A percentile compares a stretch with the other conserved stretches of the same genome.
Conservation (phyloP, 2,113 vertebrate species). For the Brachirus orientalis region DNA sequence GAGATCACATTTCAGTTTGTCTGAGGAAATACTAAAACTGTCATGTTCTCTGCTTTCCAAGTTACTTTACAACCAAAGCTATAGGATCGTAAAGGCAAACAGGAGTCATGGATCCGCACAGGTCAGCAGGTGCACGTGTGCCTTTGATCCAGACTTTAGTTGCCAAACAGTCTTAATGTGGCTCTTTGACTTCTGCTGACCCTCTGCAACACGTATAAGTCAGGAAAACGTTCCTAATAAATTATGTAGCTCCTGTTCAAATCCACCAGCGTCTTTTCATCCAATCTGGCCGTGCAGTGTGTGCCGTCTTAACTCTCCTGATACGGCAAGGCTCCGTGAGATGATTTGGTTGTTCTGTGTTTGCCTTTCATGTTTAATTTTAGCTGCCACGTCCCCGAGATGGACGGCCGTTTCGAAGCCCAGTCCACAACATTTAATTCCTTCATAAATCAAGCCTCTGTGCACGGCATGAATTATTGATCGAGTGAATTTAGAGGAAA, state of each 20-base stretch:
- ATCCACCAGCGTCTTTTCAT: conserved; percentile 12
- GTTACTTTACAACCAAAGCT: conserved; percentile 10
- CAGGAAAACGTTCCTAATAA: conserved; percentile 2
- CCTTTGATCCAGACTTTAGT: conserved; percentile 53
- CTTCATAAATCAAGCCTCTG: conserved; percentile 73
- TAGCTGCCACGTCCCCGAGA: conserved; percentile 52
- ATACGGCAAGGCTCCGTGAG: conserved; percentile 20
- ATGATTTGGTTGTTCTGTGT: conserved; percentile 54
- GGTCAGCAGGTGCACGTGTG: conserved; percentile 56
- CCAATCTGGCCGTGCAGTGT: conserved; percentile 1
- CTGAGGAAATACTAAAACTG: conserved; percentile 26
- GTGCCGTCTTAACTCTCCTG: conserved; percentile 16
- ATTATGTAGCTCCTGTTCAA: neutral
- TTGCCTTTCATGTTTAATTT: conserved; percentile 74
- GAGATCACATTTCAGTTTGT: conserved; percentile 1
- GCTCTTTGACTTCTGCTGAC: conserved; percentile 53
- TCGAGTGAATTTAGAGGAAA: conserved; percentile 72
- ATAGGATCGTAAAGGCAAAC: conserved; percentile 25
- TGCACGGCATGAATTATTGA: conserved; percentile 75
- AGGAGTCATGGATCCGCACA: conserved; percentile 37
- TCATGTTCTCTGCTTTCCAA: conserved; percentile 14
- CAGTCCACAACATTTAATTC: conserved; percentile 74
- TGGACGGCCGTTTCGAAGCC: conserved; percentile 53
- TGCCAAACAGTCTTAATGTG: conserved; percentile 58
- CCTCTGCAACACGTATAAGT: too few species aligned